A percentile compares a stretch with the other conserved stretches of the same genome.
phyloP scores from a whole-genome alignment of 1,140 invertebrate species.

The Maniola jurtina region DNA sequence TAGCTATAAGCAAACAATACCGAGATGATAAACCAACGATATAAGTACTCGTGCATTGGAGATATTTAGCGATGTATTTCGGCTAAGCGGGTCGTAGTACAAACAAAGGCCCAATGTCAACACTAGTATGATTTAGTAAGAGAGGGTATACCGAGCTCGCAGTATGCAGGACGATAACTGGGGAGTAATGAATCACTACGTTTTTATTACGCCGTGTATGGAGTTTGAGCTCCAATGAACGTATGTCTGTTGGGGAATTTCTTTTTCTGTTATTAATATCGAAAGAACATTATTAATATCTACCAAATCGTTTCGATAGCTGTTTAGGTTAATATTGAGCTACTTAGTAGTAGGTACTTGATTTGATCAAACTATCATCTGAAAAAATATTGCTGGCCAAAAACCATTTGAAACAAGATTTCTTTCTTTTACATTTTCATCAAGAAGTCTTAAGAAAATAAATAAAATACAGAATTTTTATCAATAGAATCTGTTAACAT shows the following conservation, averaged over 20 bases:
- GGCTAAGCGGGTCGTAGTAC: constrained; percentile 4
- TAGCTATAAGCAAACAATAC: neutral
- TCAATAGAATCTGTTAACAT: too few species aligned
- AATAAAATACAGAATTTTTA: too few species aligned
- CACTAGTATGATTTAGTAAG: constrained; percentile 7
- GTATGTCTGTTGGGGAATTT: neutral
- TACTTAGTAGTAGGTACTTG: too few species aligned
- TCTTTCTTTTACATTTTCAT: too few species aligned
- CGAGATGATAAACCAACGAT: neutral
- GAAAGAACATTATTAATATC: too few species aligned
- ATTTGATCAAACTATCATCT: too few species aligned
- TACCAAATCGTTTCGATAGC: too few species aligned
- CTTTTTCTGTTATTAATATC: neutral
- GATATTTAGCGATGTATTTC: constrained; percentile 11
- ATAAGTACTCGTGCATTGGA: constrained; percentile 8
- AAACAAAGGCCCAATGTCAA: constrained; percentile 10
- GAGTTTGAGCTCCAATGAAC: neutral
- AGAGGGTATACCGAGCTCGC: neutral
- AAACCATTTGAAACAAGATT: too few species aligned
- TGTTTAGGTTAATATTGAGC: too few species aligned
- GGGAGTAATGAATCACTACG: neutral
- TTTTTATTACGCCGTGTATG: neutral
- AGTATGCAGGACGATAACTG: constrained; percentile 1
- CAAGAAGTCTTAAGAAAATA: too few species aligned
- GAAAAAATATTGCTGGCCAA: too few species aligned